Percentiles rank a stretch among this genome's conserved stretches.
These are phyloP conservation scores for Drosophila borborema DNA, from an alignment of 2,888 invertebrate genomes.

Conservation along the genomic window DNA sequence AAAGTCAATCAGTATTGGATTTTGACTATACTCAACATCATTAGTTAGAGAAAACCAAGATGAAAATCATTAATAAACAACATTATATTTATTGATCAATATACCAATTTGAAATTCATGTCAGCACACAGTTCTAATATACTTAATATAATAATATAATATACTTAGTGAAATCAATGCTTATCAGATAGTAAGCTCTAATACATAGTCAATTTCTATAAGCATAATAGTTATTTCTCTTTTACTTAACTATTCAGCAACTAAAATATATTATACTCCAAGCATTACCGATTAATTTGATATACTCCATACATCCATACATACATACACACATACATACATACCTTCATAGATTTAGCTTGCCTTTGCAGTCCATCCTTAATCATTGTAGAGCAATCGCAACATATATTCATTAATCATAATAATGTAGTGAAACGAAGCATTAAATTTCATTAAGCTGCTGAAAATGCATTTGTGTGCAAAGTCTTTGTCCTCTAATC, in stretches of 20 bases:
- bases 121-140: no score
- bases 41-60: no score
- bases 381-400: background rate
- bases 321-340: no score
- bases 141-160: no score
- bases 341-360: background rate
- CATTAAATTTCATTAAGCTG: background rate
- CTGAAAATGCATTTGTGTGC: constrained; percentile 3
- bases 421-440: constrained; percentile 1
- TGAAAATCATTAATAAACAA: no score
- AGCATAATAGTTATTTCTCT: background rate
- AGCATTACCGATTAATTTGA: background rate
- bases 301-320: no score
- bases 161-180: no score
- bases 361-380: background rate
- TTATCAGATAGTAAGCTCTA: no score
- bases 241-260: background rate
- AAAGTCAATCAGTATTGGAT: no score
- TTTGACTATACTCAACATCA: no score
- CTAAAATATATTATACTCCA: background rate
- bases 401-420: background rate
- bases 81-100: no score
- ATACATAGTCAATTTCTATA: background rate
- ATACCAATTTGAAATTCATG: no score
- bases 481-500: background rate